Percentiles rank a stretch among this genome's conserved stretches.
phyloP scores from a whole-genome alignment of 2,797 vertebrate species.

The Odontamblyopus rebecca region DNA sequence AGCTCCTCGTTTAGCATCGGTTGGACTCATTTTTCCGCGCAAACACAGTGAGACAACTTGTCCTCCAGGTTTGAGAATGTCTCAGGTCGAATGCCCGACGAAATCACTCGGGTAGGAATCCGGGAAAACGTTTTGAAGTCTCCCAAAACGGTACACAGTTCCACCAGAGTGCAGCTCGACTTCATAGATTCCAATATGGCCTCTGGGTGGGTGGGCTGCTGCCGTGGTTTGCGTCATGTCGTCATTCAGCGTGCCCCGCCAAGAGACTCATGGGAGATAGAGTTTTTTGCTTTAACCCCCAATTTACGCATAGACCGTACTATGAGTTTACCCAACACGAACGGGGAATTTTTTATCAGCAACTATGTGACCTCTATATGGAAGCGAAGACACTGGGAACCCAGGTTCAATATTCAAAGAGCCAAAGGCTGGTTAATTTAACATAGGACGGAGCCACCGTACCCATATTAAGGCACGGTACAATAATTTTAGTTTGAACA shows the following conservation, averaged over 20 bases:
- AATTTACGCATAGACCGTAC: too few species aligned
- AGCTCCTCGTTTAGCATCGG: conserved; percentile 96
- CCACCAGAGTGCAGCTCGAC: conserved; percentile 85
- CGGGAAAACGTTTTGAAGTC: conserved; percentile 56
- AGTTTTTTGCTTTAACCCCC: conserved; percentile 40
- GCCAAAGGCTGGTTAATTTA: too few species aligned
- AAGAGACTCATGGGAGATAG: conserved; percentile 65
- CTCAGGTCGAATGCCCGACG: conserved; percentile 63
- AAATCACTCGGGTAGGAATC: conserved; percentile 57
- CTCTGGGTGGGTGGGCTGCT: conserved; percentile 67
- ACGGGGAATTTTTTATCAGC: too few species aligned
- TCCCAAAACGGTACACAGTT: conserved; percentile 67
- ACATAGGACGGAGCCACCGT: too few species aligned
- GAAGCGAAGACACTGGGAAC: too few species aligned
- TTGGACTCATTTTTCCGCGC: conserved; percentile 87
- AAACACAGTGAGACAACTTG: conserved; percentile 72
- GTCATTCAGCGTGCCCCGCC: conserved; percentile 35
- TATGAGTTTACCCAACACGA: neutral
- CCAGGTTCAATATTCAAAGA: too few species aligned
- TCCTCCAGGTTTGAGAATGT: conserved; percentile 70
- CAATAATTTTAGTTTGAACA: too few species aligned
- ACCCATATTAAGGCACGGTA: too few species aligned
- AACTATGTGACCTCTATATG: too few species aligned
- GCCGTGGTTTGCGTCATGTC: conserved; percentile 75
- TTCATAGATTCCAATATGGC: conserved; percentile 96